Conservation (phyloP, 2,797 vertebrate genomes). For the Erpetoichthys calabaricus region DNA sequence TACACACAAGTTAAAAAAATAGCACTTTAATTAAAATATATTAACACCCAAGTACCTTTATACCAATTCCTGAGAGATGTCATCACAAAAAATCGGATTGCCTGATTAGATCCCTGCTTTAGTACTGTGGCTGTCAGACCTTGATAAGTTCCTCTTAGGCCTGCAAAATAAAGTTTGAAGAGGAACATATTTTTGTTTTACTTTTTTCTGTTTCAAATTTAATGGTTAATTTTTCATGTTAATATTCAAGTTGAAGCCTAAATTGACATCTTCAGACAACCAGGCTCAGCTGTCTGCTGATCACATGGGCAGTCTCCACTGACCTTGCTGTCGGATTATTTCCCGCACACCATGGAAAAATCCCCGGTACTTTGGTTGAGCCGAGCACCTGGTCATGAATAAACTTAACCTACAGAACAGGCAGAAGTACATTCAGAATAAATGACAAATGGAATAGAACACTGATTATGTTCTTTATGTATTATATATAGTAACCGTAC, state of each 20-base stretch:
- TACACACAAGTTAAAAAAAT: too few relatives aligned
- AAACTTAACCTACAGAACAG: slow-evolving; percentile 75
- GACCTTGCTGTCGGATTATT: slow-evolving; percentile 76
- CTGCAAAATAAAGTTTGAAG: slow-evolving; percentile 31
- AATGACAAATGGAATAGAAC: too few relatives aligned
- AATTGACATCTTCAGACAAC: too few relatives aligned
- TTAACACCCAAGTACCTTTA: slow-evolving; percentile 52
- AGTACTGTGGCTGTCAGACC: slow-evolving; percentile 83
- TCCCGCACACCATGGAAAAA: slow-evolving; percentile 88
- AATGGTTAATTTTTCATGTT: too few relatives aligned
- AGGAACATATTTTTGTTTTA: too few relatives aligned
- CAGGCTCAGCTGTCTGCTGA: too few relatives aligned
- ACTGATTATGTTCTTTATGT: not conserved
- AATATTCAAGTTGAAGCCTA: too few relatives aligned
- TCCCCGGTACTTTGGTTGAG: slow-evolving; percentile 79
- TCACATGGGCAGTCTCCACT: slow-evolving; percentile 13
- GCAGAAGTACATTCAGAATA: not conserved
- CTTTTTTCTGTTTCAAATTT: too few relatives aligned
- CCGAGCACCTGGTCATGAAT: slow-evolving; percentile 86
- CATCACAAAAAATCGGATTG: slow-evolving; percentile 94
- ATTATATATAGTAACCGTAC: not conserved
- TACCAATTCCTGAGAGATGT: slow-evolving; percentile 92
- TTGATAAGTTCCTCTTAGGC: slow-evolving; percentile 83
- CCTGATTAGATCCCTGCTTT: slow-evolving; percentile 94
- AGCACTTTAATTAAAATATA: too few relatives aligned